These are phyloP conservation scores for Patella caerulea DNA, from an alignment of 2,888 invertebrate species.

Conservation along the genomic window DNA sequence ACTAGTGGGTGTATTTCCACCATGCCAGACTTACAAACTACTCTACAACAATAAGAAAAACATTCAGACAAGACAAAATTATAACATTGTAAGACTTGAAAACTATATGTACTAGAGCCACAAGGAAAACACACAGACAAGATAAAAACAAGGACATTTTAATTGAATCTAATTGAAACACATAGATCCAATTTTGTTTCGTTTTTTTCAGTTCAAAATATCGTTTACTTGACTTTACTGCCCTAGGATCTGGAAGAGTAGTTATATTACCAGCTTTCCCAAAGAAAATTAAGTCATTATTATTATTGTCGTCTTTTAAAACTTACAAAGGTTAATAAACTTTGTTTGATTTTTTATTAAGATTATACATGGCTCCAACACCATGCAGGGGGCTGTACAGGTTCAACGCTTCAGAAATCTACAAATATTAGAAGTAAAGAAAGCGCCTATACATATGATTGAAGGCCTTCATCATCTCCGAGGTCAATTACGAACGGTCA, in stretches of 20 bases:
- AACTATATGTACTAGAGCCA: too few relatives aligned
- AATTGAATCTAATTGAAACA: not conserved
- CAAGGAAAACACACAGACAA: too few relatives aligned
- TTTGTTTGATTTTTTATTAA: constrained; percentile 36
- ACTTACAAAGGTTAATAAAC: not conserved
- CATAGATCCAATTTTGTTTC: not conserved
- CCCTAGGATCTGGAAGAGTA: too few relatives aligned
- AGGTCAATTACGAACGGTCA: constrained; percentile 49
- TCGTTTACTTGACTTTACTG: too few relatives aligned
- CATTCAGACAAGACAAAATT: too few relatives aligned
- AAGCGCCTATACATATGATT: constrained; percentile 64
- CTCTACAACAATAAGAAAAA: too few relatives aligned
- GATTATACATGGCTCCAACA: constrained; percentile 57
- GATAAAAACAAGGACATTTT: not conserved
- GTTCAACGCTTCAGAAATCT: constrained; percentile 59
- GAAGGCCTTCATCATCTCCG: constrained; percentile 62
- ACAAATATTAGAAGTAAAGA: constrained; percentile 59
- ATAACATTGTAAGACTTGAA: too few relatives aligned
- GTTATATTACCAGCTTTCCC: too few relatives aligned
- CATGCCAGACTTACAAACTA: too few relatives aligned
- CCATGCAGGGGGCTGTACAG: constrained; percentile 58
- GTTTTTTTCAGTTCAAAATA: too few relatives aligned
- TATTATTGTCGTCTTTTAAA: not conserved
- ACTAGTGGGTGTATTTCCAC: too few relatives aligned
- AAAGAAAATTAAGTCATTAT: too few relatives aligned